Percentiles rank a stretch among this genome's conserved stretches.
Evolutionary conservation across 2,113 vertebrate species (phyloP).

Genomic region (Bothrops jararaca): DNA sequence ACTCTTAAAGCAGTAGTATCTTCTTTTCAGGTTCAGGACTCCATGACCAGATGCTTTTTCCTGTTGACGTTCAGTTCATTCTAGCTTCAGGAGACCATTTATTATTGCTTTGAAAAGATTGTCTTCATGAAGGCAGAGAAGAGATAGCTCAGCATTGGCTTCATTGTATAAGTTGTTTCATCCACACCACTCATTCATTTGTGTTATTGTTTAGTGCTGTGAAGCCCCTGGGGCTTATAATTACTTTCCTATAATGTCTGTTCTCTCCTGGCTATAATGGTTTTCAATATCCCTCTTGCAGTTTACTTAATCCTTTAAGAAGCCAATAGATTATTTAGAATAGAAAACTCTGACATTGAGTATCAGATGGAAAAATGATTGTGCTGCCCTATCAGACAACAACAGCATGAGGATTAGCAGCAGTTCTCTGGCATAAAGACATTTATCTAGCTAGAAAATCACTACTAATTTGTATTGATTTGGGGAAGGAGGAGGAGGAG

Average conservation of each 20-base stretch:
- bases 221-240: neutral
- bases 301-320: slow-evolving; percentile 6
- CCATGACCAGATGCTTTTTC: neutral
- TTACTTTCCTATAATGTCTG: neutral
- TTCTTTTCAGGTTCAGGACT: neutral
- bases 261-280: neutral
- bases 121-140: neutral
- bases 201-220: neutral
- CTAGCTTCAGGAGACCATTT: neutral
- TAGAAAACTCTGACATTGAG: neutral
- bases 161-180: neutral
- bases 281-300: neutral
- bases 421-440: neutral
- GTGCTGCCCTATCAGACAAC: neutral
- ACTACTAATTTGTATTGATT: neutral
- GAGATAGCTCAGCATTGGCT: neutral
- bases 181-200: neutral
- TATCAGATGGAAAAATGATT: neutral
- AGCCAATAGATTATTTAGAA: neutral
- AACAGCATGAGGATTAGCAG: neutral
- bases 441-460: neutral
- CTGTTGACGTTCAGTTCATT: neutral
- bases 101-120: neutral
- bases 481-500: neutral
- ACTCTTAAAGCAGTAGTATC: neutral